A percentile compares a stretch with the other conserved stretches of the same genome.
Evolutionary conservation across 1,140 invertebrate genomes (phyloP).

Genomic region (Sinonovacula constricta): DNA sequence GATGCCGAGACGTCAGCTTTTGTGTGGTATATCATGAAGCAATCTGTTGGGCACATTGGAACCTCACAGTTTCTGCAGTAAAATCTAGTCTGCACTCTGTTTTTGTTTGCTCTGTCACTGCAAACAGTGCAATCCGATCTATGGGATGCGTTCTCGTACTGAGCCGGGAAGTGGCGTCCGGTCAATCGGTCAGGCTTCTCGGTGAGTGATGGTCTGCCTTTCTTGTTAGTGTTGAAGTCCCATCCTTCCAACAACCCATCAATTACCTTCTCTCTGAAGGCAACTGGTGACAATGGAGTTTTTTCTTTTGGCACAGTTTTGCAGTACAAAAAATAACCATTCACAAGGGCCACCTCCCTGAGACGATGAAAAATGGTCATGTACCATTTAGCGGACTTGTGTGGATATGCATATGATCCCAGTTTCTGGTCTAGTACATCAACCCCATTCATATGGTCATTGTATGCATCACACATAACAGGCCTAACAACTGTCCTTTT

Average conservation of each 20-base stretch:
- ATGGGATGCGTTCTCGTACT: no score
- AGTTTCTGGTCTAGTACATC: no score
- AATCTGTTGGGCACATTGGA: slow-evolving; percentile 11
- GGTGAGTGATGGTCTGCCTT: no score
- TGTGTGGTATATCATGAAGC: slow-evolving; percentile 8
- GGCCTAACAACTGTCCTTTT: slow-evolving; percentile 7
- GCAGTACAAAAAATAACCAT: slow-evolving; percentile 17
- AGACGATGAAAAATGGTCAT: slow-evolving; percentile 6
- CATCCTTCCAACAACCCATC: no score
- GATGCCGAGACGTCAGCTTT: background rate
- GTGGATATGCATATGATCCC: no score
- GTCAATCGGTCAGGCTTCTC: background rate
- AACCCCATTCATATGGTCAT: no score
- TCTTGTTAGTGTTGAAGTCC: no score
- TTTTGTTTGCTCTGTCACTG: background rate
- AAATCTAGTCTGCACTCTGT: no score
- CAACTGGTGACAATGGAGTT: background rate
- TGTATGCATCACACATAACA: no score
- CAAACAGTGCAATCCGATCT: no score
- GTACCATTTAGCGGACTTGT: slow-evolving; percentile 28
- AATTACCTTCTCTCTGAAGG: background rate
- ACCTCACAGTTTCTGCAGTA: slow-evolving; percentile 12
- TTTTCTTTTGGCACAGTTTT: background rate
- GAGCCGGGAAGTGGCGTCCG: background rate
- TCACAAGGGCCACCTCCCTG: slow-evolving; percentile 11